Percentiles rank a stretch among this genome's conserved stretches.
Conservation (phyloP, 2,113 vertebrate genomes). For the Anarhynchus alexandrinus region DNA sequence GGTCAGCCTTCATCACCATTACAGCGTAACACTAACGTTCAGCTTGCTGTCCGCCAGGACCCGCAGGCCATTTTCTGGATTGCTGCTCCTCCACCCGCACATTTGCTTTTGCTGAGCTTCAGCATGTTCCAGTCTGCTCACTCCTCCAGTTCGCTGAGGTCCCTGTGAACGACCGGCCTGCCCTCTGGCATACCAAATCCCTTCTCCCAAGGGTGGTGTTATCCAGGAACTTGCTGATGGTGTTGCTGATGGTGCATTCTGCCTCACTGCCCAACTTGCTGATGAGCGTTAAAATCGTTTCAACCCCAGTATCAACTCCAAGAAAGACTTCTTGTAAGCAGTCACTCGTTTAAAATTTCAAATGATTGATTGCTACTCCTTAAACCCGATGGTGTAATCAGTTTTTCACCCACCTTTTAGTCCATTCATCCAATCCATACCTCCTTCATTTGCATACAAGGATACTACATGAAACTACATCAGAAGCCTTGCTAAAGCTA, state of each 20-base stretch:
- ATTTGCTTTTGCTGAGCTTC: background rate
- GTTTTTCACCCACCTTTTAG: background rate
- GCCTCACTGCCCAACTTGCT: background rate
- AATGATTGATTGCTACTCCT: background rate
- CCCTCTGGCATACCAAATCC: background rate
- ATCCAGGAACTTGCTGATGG: background rate
- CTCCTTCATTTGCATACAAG: background rate
- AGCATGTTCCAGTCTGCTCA: background rate
- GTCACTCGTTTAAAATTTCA: background rate
- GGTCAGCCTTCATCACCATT: background rate
- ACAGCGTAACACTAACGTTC: background rate
- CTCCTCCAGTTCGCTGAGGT: background rate
- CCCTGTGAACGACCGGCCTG: background rate
- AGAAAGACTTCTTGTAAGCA: background rate
- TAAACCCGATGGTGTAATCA: background rate
- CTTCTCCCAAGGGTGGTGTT: background rate
- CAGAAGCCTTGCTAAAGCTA: background rate
- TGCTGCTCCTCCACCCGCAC: background rate
- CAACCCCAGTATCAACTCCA: background rate
- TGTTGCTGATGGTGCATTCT: background rate
- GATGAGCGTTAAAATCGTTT: background rate
- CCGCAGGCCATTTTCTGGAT: rapidly evolving
- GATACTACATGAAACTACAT: background rate
- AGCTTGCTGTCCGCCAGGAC: background rate
- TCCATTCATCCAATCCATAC: background rate